Base-by-base conservation (phyloP, 2,888 invertebrate genomes). In the Cyclophora albipunctata region DNA sequence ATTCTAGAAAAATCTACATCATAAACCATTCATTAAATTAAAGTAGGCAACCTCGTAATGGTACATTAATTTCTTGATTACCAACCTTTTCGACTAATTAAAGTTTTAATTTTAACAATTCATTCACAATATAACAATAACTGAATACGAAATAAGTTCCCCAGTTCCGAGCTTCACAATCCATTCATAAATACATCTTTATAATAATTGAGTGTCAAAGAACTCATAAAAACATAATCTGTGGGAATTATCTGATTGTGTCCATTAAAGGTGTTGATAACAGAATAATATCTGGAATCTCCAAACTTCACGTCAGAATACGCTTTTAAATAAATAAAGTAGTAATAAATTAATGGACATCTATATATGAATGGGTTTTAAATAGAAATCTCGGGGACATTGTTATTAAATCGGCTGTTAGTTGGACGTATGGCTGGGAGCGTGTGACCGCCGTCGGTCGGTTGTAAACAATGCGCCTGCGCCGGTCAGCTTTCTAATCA, bases 401-500 rank as follows among this genome's bases (percentile, higher is more conserved):
- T 37, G 5, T 5, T 5, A 37, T 37, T 4, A 5, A 2, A 5
- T 37, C 37, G 37, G 2, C 37, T 37, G 37, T 37, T 37, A 37
- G 37, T 37, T 37, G 5, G 4, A 37, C 5, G 37, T 37, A 5
- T 4, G 37, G 4, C 37, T 37, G 37, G 20, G 4, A 42, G 7
- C 34, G 41, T 42, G 42, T 42, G 7, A 46, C 34, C 5, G 7
- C 42, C 47, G 42, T 34, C 42, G 34, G 47, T 42, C 42, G 42
- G 40, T 34, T 3, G 5, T 41, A 47, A 47, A 41, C 47, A 47
- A 41, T 34, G 42, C 47, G 34, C 47, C 41, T 7, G 37, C 37
- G 4, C 5, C 37, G 5, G 37, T 37, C 5, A 40, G 33, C 35
- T 66, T 67, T 66, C 69, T 67, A 71, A 73, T 70, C 64, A 69